Conservation (phyloP, 2,888 invertebrate genomes). For the Archips crataeganus region DNA sequence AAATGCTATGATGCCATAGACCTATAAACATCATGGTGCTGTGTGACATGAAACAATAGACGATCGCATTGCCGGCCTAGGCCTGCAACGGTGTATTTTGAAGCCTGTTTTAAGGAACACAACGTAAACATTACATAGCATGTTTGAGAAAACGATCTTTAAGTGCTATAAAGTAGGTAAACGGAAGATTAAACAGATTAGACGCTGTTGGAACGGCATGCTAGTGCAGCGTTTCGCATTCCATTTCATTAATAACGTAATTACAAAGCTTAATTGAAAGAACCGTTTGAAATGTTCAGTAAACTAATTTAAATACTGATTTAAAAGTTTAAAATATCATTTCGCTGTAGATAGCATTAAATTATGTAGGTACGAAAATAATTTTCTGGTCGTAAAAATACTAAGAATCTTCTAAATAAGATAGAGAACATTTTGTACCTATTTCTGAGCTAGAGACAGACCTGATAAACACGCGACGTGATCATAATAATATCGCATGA, state of each 20-base stretch:
- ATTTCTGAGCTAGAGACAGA: not conserved
- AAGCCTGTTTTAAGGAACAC: no score
- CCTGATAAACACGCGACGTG: not conserved
- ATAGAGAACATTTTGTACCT: not conserved
- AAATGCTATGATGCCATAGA: no score
- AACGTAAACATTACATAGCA: no score
- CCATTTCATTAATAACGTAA: not conserved
- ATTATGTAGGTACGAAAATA: not conserved
- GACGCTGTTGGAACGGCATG: not conserved
- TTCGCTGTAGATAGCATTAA: no score
- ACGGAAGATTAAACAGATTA: conserved; percentile 8
- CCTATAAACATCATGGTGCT: no score
- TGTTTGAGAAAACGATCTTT: conserved; percentile 4
- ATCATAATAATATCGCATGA: no score
- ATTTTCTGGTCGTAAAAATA: not conserved
- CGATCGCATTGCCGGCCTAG: no score
- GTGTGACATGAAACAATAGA: no score
- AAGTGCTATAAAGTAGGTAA: conserved; percentile 1
- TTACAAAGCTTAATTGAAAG: not conserved
- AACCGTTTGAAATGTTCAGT: not conserved
- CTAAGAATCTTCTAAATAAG: not conserved
- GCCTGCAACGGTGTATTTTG: no score
- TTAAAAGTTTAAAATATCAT: no score
- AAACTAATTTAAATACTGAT: not conserved
- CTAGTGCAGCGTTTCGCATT: not conserved